Percentiles rank a stretch among this genome's conserved stretches.
Conservation (phyloP, 2,797 vertebrate genomes). For the Myiothlypis chrysogaster region DNA sequence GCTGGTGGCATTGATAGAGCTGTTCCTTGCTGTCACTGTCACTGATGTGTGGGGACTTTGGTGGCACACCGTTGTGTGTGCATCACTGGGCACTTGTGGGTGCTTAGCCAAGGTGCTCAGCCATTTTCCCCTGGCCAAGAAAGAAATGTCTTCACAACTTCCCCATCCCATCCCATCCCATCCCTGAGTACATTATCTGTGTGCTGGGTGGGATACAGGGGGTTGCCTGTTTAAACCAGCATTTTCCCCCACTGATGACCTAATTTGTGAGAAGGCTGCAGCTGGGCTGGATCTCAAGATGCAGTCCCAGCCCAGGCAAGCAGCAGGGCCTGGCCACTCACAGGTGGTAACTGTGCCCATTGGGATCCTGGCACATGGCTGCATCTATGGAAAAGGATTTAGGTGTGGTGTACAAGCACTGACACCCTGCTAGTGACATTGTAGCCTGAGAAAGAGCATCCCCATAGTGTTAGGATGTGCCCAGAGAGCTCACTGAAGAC, state of each 20-base stretch:
- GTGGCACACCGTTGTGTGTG: accelerated
- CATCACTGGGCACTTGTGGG: neutral
- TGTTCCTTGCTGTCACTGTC: neutral
- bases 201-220: accelerated
- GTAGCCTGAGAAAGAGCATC: neutral
- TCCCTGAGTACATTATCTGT: neutral
- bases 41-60: neutral
- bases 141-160: neutral
- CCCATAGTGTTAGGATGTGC: neutral
- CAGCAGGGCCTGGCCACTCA: accelerated
- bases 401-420: neutral
- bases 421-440: neutral
- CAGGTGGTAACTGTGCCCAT: accelerated
- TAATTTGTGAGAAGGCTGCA: neutral
- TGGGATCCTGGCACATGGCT: neutral
- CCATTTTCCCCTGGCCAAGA: neutral
- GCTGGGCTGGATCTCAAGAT: neutral
- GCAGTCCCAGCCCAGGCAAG: neutral
- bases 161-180: neutral
- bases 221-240: neutral
- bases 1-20: neutral
- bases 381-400: neutral
- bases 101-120: neutral
- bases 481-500: neutral
- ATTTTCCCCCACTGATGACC: neutral